Base-by-base conservation (phyloP, 2,888 invertebrate species). In the Drosophila pseudotakahashii region DNA sequence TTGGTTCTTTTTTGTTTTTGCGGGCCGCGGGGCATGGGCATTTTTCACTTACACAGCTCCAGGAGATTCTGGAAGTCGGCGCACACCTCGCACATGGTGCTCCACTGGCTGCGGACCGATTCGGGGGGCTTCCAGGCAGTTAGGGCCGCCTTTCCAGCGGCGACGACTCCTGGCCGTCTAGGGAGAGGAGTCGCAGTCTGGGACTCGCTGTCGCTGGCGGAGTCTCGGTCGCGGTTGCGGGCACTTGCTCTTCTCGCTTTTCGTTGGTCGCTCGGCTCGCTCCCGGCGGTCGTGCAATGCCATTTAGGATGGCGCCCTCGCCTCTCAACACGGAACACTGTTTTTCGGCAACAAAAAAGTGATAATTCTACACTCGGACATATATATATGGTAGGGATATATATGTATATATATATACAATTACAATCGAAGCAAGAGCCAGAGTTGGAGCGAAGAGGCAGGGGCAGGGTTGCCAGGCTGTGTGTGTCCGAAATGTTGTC, bases 11-110 rank as follows among this genome's bases (percentile, higher is more conserved):
- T 19, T 19, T 19, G 19, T 42, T 41, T 42, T 42, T 11, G 42
- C 16, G 37, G 70, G 62, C 14, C 26, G 3, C 26, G 30, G 30
- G 30, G 30, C 30, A 2, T 2, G 73, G 54, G 14, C 44, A 45
- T 50, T 57, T 52, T 59, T 89, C 23, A 93, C 96, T 95, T 94
- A 96, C 96, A 96, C 90, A 95, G 94, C 91, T 97, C 95, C 92
- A 98, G 95, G 93, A 98, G 95, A 94, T 97, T 96, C 93, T 97
- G 95, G 94, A 98, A 96, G 93, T 98, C 97, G 92, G 96, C 95
- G 94, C 98, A 98, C 93, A 96, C 96, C 95, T 98, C 98, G 95
- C 98, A 98, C 97, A 97, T 96, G 93, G 72, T 75, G 93, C 93
- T 30, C 30, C 10, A 14, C 30, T 47, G n/a, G 30, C 30, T 30